Evolutionary conservation across 2,888 invertebrate species (phyloP).

Genomic region (Ariolimax columbianus): DNA sequence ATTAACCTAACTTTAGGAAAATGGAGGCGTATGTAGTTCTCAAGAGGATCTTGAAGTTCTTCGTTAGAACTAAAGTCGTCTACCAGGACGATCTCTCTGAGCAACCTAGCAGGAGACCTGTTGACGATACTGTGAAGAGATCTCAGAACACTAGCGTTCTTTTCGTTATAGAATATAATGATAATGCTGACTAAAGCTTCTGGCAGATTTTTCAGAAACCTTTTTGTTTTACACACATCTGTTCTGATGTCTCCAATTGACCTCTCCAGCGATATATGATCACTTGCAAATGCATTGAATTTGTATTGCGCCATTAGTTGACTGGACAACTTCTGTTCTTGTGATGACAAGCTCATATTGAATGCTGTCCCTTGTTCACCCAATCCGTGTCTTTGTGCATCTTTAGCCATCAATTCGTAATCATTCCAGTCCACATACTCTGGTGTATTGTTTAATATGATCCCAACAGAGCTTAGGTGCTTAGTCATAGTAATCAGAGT

Average conservation of each 20-base stretch:
- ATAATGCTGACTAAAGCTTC: conserved; percentile 42
- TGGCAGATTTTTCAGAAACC: conserved; percentile 24
- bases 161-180: conserved; percentile 49
- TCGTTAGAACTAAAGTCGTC: conserved; percentile 49
- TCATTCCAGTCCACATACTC: conserved; percentile 42
- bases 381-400: conserved; percentile 17
- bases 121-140: conserved; percentile 45
- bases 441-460: not conserved
- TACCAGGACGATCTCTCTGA: conserved; percentile 51
- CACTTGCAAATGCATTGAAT: conserved; percentile 34
- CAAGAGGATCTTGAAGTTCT: conserved; percentile 42
- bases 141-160: conserved; percentile 46
- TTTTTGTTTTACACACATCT: conserved; percentile 30
- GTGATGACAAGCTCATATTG: not conserved
- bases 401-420: conserved; percentile 37
- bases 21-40: conserved; percentile 32
- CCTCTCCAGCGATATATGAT: conserved; percentile 24
- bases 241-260: conserved; percentile 19
- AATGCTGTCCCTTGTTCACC: conserved; percentile 30
- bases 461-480: not conserved
- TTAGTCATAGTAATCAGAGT: not conserved
- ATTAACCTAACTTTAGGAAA: conserved; percentile 41
- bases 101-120: conserved; percentile 36
- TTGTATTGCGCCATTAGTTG: conserved; percentile 5
- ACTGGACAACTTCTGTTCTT: not conserved